phyloP scores from a whole-genome alignment of 37 sponge, comb jelly and placozoan species.

The Theonella swinhoei region DNA sequence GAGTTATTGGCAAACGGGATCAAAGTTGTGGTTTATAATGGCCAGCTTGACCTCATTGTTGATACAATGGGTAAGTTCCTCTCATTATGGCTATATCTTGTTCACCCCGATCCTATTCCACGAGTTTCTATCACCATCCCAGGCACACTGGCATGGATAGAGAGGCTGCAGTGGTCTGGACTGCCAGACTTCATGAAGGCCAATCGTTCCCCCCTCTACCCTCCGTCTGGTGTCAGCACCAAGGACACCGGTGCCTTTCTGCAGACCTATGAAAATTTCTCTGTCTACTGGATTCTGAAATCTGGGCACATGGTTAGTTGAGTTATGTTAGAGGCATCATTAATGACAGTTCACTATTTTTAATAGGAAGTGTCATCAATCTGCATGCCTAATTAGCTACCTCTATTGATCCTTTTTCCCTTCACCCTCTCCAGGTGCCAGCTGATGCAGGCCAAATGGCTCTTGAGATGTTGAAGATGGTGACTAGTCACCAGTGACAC shows the following conservation, averaged over 20 bases:
- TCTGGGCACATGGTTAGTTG: slow-evolving; percentile 89
- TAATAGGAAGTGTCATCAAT: too few relatives aligned
- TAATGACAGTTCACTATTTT: too few relatives aligned
- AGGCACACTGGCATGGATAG: slow-evolving; percentile 75
- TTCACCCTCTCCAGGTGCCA: too few relatives aligned
- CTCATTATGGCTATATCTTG: too few relatives aligned
- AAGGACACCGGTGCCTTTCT: slow-evolving; percentile 63
- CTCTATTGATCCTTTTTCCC: too few relatives aligned
- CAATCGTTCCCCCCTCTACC: slow-evolving; percentile 45
- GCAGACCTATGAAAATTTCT: slow-evolving; percentile 53
- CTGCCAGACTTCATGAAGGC: slow-evolving; percentile 39
- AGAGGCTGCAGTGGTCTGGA: slow-evolving; percentile 58
- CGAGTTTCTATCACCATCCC: too few relatives aligned
- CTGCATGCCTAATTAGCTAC: too few relatives aligned
- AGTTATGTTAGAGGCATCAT: too few relatives aligned
- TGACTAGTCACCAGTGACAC: too few relatives aligned
- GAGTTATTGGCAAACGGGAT: slow-evolving; percentile 46
- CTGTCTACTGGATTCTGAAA: slow-evolving; percentile 75
- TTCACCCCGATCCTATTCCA: too few relatives aligned
- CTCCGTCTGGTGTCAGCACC: slow-evolving; percentile 34
- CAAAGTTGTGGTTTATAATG: slow-evolving; percentile 66
- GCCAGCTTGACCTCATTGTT: slow-evolving; percentile 78
- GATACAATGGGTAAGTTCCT: slow-evolving; percentile 58
- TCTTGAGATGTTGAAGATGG: slow-evolving; percentile 56
- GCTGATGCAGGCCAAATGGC: slow-evolving; percentile 71